Evolutionary conservation across 2,113 vertebrate genomes (phyloP).

Genomic region (Pavo muticus): DNA sequence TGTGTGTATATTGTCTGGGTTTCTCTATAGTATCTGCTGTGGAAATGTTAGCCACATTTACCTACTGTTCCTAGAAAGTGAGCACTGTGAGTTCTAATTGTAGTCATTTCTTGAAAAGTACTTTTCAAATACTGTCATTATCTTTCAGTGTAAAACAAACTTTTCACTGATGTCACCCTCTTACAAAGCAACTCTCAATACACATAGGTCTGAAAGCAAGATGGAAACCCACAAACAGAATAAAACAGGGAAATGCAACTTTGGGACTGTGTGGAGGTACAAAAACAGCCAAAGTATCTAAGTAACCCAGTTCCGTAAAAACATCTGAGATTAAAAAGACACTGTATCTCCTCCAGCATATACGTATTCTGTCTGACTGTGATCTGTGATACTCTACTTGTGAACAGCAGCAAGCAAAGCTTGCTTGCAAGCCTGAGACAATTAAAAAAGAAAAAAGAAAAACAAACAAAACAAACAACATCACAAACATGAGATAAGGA

Average conservation of each 20-base stretch:
- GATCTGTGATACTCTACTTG: neutral
- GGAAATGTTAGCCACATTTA: neutral
- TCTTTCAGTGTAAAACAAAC: neutral
- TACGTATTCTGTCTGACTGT: neutral
- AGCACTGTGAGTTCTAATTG: neutral
- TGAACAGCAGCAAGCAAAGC: neutral
- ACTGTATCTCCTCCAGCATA: neutral
- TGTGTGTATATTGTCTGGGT: neutral
- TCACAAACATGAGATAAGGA: neutral
- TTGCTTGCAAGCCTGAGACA: neutral
- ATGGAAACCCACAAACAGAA: neutral
- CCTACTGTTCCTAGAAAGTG: neutral
- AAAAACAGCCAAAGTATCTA: neutral
- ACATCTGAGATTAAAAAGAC: neutral
- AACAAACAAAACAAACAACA: neutral
- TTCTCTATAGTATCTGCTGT: neutral
- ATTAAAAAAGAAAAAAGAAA: neutral
- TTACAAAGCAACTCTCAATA: neutral
- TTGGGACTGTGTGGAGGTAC: neutral
- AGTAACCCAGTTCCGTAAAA: neutral
- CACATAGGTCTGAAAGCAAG: neutral
- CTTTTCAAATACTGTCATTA: neutral
- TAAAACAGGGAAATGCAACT: neutral
- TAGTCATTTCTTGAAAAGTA: neutral
- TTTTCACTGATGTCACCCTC: neutral